Evolutionary conservation across 1,140 invertebrate genomes (phyloP).

Genomic region (Eubasilissa regina): DNA sequence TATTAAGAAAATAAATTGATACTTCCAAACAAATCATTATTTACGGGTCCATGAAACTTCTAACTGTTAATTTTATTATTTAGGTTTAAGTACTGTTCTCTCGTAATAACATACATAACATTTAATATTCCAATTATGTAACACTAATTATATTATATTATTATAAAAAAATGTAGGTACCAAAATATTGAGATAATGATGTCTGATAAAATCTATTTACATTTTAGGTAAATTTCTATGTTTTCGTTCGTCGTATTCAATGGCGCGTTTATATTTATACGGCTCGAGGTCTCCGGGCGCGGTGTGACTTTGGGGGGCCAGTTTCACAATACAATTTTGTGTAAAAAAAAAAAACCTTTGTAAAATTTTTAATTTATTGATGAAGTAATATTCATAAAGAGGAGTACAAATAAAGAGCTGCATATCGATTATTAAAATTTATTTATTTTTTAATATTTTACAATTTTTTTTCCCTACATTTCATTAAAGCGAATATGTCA

Average conservation of each 20-base stretch:
- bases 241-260: not conserved
- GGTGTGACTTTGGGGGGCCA: too few species aligned
- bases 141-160: slow-evolving; percentile 33
- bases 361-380: too few species aligned
- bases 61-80: slow-evolving; percentile 53
- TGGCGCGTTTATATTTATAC: too few species aligned
- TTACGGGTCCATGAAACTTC: slow-evolving; percentile 59
- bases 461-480: too few species aligned
- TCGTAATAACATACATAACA: slow-evolving; percentile 18
- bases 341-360: too few species aligned
- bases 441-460: too few species aligned
- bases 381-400: too few species aligned
- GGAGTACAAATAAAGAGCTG: too few species aligned
- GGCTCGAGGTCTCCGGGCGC: too few species aligned
- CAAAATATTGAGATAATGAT: slow-evolving; percentile 40
- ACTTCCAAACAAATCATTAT: slow-evolving; percentile 59
- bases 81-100: slow-evolving; percentile 50
- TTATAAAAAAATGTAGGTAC: slow-evolving; percentile 27
- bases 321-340: too few species aligned
- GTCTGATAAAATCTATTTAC: slow-evolving; percentile 39
- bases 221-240: slow-evolving; percentile 21
- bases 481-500: too few species aligned
- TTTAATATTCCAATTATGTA: slow-evolving; percentile 46
- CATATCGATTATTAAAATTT: too few species aligned
- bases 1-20: slow-evolving; percentile 53